Base-by-base conservation (phyloP, 2,113 vertebrate species). In the Piliocolobus tephrosceles region DNA sequence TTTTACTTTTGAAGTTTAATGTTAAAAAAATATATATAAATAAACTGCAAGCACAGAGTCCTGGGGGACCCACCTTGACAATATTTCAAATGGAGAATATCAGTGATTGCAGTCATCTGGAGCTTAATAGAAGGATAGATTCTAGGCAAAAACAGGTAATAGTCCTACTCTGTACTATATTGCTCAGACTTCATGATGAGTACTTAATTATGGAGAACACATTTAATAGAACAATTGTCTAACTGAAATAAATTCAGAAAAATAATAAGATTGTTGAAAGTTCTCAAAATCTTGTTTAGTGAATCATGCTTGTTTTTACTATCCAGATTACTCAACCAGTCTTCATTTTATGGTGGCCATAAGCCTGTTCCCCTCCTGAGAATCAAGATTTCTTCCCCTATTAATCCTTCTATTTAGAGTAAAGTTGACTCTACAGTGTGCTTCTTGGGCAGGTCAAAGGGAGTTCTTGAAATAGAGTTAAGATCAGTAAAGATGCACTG, bases 71-170 rank as follows among this genome's bases (percentile, higher is more conserved):
- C 3, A 22, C 5, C 3, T 68, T 52, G 27, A 40, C 22, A 81
- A 2, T 73, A 40, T 45, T 94, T 88, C 22, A 95, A 47, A 9
- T 68, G 55, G 91, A 91, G 38, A 32, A n/a, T 80, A n/a, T 40
- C 18, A 72, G 6, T 47, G 12, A 18, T 47, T 89, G 12, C 4
- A 35, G 16, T 89, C 68, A 23, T 83, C 25, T 81, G 70, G 1
- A 4, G 2, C 32, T 91, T 88, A 80, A 66, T 13, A 90, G 40
- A 82, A 76, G 22, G 50, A 66, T 10, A 64, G 12, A 91, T 91
- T 91, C 83, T 64, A 87, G 32, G 80, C 6, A 64, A 80, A 78
- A 94, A 16, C 20, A 64, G 2, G 2, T 83, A 90, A 84, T n/a
- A 84, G 27, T 22, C 12, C 11, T 84, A 8, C 14, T 35, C 2